phyloP scores from a whole-genome alignment of 92 coral and sea anemone species.

The Palythoa caribaeorum region DNA sequence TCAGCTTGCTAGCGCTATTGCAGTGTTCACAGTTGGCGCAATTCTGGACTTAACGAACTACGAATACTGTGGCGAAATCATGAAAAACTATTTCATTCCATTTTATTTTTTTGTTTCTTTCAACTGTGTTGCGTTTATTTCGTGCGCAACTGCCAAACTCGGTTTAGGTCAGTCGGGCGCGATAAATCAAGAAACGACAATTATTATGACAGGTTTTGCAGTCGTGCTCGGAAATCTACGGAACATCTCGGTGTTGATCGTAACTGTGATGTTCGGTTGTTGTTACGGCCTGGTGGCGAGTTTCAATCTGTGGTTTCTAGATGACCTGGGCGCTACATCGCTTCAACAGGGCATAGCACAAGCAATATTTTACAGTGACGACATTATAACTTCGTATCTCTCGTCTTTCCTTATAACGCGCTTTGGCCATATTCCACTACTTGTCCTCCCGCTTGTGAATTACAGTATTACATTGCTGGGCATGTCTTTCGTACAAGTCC shows the following conservation, averaged over 20 bases:
- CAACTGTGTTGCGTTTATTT: slow-evolving; percentile 52
- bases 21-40: slow-evolving; percentile 63
- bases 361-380: slow-evolving; percentile 40
- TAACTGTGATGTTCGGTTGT: slow-evolving; percentile 41
- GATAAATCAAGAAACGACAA: not conserved
- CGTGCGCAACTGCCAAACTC: slow-evolving; percentile 29
- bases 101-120: slow-evolving; percentile 62
- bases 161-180: slow-evolving; percentile 29
- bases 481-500: slow-evolving; percentile 46
- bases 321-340: slow-evolving; percentile 59
- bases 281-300: slow-evolving; percentile 48
- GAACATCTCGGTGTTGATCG: slow-evolving; percentile 48
- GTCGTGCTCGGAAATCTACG: slow-evolving; percentile 23
- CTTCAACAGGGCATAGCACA: slow-evolving; percentile 57
- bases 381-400: slow-evolving; percentile 17
- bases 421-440: slow-evolving; percentile 45
- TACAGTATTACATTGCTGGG: slow-evolving; percentile 47
- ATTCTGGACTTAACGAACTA: slow-evolving; percentile 47
- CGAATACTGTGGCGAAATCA: slow-evolving; percentile 55
- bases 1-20: slow-evolving; percentile 41
- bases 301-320: slow-evolving; percentile 62
- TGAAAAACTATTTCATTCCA: slow-evolving; percentile 55
- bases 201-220: slow-evolving; percentile 1
- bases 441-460: slow-evolving; percentile 31
- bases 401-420: slow-evolving; percentile 49